Percentiles rank a stretch among this genome's conserved stretches.
Evolutionary conservation across 2,888 invertebrate genomes (phyloP).

Genomic region (Pyrochroa serraticornis): DNA sequence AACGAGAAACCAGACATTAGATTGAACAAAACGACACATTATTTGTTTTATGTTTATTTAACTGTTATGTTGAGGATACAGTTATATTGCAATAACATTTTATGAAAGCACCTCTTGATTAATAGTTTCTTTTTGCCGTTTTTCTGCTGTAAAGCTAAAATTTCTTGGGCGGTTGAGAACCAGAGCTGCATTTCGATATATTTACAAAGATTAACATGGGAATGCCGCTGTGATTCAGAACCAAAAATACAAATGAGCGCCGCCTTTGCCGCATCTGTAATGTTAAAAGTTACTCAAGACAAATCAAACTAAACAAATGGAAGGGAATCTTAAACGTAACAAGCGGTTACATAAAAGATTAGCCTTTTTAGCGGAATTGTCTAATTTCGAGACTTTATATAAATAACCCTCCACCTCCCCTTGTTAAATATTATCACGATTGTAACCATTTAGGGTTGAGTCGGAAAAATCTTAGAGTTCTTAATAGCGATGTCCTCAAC

Average conservation of each 20-base stretch:
- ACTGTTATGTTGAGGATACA: slow-evolving; percentile 18
- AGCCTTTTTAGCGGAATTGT: neutral
- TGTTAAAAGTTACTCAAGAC: neutral
- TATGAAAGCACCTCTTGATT: slow-evolving; percentile 29
- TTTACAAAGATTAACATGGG: slow-evolving; percentile 37
- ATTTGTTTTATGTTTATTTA: slow-evolving; percentile 18
- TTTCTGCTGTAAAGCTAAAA: slow-evolving; percentile 15
- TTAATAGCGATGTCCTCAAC: too few relatives aligned
- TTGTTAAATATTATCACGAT: slow-evolving; percentile 34
- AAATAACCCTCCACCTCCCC: slow-evolving; percentile 40
- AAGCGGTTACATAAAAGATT: slow-evolving; percentile 2
- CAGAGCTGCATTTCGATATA: slow-evolving; percentile 50
- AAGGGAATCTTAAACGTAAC: slow-evolving; percentile 1
- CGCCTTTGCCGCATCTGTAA: slow-evolving; percentile 13
- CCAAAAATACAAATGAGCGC: slow-evolving; percentile 37
- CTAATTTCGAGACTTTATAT: slow-evolving; percentile 25
- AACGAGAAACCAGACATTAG: slow-evolving; percentile 49
- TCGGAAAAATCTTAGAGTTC: slow-evolving; percentile 5
- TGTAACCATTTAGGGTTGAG: slow-evolving; percentile 9
- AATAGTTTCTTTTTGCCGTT: slow-evolving; percentile 19
- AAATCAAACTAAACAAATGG: neutral
- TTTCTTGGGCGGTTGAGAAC: slow-evolving; percentile 42
- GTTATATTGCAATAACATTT: slow-evolving; percentile 12
- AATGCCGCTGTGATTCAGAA: slow-evolving; percentile 57
- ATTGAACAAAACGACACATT: slow-evolving; percentile 12